Conservation (phyloP, 2,113 vertebrate species). For the Engraulis encrasicolus region DNA sequence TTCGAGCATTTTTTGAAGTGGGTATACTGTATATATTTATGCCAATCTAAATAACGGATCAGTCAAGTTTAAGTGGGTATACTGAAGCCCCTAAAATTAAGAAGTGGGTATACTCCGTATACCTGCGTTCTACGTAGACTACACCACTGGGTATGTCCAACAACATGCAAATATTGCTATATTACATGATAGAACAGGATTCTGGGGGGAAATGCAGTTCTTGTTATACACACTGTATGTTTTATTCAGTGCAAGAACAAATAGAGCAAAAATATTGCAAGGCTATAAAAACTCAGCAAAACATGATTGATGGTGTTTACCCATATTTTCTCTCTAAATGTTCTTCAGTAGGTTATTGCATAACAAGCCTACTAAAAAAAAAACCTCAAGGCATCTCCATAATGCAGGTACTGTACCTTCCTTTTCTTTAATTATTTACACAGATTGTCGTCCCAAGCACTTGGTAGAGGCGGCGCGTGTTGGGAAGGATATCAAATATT, state of each 20-base stretch:
- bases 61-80: too few relatives aligned
- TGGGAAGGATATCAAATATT: slow-evolving; percentile 12
- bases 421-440: slow-evolving; percentile 63
- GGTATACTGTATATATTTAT: too few relatives aligned
- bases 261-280: slow-evolving; percentile 18
- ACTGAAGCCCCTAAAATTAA: too few relatives aligned
- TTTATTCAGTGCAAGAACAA: too few relatives aligned
- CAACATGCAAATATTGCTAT: background rate
- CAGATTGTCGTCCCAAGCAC: slow-evolving; percentile 49
- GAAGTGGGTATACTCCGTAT: too few relatives aligned
- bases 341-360: slow-evolving; percentile 51
- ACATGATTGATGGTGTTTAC: slow-evolving; percentile 26
- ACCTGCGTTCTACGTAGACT: too few relatives aligned
- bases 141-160: too few relatives aligned
- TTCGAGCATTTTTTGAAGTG: too few relatives aligned
- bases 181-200: background rate
- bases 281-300: slow-evolving; percentile 39
- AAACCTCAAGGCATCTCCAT: slow-evolving; percentile 47
- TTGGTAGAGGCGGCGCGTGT: too few relatives aligned
- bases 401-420: slow-evolving; percentile 48
- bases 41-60: too few relatives aligned
- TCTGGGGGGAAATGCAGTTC: background rate
- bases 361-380: slow-evolving; percentile 54
- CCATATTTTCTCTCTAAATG: slow-evolving; percentile 19
- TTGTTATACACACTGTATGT: background rate